Evolutionary conservation across 2,888 invertebrate genomes (phyloP), one percentile per base, ranked within the genome.

Genomic region (Drosophila maculinotata): DNA sequence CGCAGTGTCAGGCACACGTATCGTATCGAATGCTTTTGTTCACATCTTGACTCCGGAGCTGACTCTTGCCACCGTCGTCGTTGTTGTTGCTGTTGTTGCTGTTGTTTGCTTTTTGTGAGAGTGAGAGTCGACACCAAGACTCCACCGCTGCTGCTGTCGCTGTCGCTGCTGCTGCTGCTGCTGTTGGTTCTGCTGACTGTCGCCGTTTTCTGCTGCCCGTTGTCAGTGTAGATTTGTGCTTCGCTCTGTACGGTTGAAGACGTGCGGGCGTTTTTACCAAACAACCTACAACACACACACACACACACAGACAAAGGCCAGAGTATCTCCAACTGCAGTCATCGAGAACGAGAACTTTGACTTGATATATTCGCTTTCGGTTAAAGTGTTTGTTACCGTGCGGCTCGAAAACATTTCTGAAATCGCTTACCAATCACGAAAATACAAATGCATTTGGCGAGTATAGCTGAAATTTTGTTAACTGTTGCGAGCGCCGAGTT

Each of bases 181-280:
- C 44, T 33, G 47, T 36, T 63, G 75, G 48, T 57, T 52, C 45
- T 52, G 67, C 51, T 51, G 62, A 76, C 79, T 79, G 84, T 76
- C 54, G 59, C 48, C 57, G 57, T 57, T 56, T 54, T 57, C 76
- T n/a, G 89, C 81, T 77, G 85, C 69, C 79, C 79, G 82, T 89
- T 89, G 90, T 91, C 91, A 91, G 91, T 91, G 90, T 91, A 90
- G 88, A 91, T 90, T 91, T 89, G 90, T 89, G 87, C 90, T 90
- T 90, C 91, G 90, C 90, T 90, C 88, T 84, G 90, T 87, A 85
- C 90, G 89, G 91, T 90, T 90, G 79, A 88, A 89, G 89, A 88
- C 89, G 88, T 81, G 78, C 76, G 84, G 80, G 80, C 81, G 87
- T 77, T 69, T 60, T 41, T 15, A 35, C 1, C 44, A 45, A 70